Evolutionary conservation across 2,888 invertebrate species (phyloP).

Genomic region (Nowickia ferox): DNA sequence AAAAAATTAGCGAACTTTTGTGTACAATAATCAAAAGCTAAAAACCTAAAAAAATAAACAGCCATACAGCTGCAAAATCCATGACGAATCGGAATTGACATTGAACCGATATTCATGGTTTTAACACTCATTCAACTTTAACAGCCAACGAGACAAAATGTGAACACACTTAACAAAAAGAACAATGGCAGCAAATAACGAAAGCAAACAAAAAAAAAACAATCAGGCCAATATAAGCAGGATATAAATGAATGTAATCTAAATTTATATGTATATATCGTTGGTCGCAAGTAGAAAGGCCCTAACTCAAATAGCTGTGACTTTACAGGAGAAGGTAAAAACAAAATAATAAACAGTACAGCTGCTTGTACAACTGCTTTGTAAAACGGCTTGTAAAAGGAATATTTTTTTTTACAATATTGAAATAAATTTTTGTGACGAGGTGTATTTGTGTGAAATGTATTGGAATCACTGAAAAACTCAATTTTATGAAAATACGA

Average conservation of each 20-base stretch:
- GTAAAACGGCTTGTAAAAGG: too few relatives aligned
- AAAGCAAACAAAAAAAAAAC: neutral
- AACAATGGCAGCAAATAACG: neutral
- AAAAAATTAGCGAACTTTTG: conserved; percentile 32
- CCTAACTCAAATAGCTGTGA: too few relatives aligned
- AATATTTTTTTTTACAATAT: too few relatives aligned
- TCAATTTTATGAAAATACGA: too few relatives aligned
- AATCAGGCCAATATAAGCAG: conserved; percentile 24
- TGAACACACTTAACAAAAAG: conserved; percentile 55
- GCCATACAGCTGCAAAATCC: conserved; percentile 78
- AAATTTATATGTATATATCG: neutral
- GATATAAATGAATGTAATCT: conserved; percentile 31
- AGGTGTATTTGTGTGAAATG: too few relatives aligned
- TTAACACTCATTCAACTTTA: conserved; percentile 67
- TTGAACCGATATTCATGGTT: conserved; percentile 77
- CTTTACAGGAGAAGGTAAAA: too few relatives aligned
- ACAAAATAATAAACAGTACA: too few relatives aligned
- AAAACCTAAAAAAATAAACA: conserved; percentile 49
- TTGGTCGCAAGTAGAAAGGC: too few relatives aligned
- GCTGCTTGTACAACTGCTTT: too few relatives aligned
- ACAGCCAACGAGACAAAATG: conserved; percentile 58
- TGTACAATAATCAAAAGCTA: conserved; percentile 36
- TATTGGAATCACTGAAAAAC: too few relatives aligned
- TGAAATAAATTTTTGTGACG: too few relatives aligned
- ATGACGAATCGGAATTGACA: conserved; percentile 82